Base-by-base conservation (phyloP, 2,797 vertebrate species). In the Chiloscyllium punctatum region DNA sequence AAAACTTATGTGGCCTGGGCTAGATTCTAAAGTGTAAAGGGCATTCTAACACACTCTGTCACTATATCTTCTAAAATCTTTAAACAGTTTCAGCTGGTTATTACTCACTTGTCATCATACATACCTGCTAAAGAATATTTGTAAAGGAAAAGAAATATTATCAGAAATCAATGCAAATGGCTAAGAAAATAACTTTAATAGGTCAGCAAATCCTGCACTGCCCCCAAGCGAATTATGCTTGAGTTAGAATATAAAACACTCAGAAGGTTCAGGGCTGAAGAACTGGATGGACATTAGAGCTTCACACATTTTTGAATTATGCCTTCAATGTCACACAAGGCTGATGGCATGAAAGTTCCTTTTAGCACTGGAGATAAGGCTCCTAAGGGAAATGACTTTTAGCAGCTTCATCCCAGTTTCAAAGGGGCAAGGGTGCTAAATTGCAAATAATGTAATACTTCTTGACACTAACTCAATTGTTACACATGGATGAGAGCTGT, bases 11-110 rank as follows among this genome's bases (percentile, higher is more conserved):
- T 37, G 7, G 4, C 42, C 7, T 84, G 21, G 18, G 82, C 42
- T 84, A 37, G 82, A 84, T 48, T 84, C 82, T 84, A 84, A 84
- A 42, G 82, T 84, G 37, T 37, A 84, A 48, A 84, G 42, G 48
- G 42, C 23, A 84, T 48, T 84, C 18, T 48, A 84, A 82, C 16
- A 16, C 79, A 82, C 18, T 82, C n/a, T 82, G 37, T 82, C 79
- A 82, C 37, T 82, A 82, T n/a, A 82, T 82, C 79, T 82, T 82
- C 79, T 42, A 82, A 82, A 82, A 82, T 82, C 79, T 82, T 82
- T 42, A 82, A 82, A 82, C 79, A 42, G 79, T 82, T 42, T 42
- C 79, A 42, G 79, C 79, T 82, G 79, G 37, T 82, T 82, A 82
- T 82, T 82, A 42, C 82, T 82, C 77, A 18, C 77, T 82, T 82